Percentiles rank a stretch among this genome's conserved stretches.
Evolutionary conservation across 2,888 invertebrate species (phyloP).

Genomic region (Sminthurinus aureus): DNA sequence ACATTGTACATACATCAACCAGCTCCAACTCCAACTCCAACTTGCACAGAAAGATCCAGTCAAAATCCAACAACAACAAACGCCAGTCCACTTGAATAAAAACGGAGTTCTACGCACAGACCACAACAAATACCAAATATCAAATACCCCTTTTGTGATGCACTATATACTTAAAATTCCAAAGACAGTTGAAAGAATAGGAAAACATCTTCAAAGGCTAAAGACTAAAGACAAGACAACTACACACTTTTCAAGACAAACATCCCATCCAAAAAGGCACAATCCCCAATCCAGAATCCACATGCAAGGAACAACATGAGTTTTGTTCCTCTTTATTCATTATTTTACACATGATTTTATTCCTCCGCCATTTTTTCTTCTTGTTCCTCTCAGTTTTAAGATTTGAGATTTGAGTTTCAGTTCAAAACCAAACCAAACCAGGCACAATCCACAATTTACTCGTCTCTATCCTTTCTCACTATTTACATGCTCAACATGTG

Average conservation of each 20-base stretch:
- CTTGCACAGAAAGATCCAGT: background rate
- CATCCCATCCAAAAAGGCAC: background rate
- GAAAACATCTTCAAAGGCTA: background rate
- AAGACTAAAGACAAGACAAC: background rate
- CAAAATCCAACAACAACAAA: background rate
- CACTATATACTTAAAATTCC: background rate
- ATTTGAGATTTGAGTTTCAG: no score
- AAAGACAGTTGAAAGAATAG: background rate
- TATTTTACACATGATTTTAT: background rate
- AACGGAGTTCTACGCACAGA: no score
- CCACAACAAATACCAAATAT: no score
- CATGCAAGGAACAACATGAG: conserved; percentile 15
- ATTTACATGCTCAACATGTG: background rate
- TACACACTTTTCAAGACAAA: background rate
- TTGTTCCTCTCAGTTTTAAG: background rate
- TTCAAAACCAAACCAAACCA: background rate
- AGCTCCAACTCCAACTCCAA: background rate
- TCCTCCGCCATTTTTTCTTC: background rate
- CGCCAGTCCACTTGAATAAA: no score
- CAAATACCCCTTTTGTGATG: background rate
- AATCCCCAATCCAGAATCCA: no score
- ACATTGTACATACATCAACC: no score
- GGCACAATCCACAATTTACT: background rate
- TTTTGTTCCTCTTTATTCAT: background rate
- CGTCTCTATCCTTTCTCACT: background rate